Percentiles rank a stretch among this genome's conserved stretches.
phyloP scores from a whole-genome alignment of 2,797 vertebrate species.

The Aeoliscus strigatus region DNA sequence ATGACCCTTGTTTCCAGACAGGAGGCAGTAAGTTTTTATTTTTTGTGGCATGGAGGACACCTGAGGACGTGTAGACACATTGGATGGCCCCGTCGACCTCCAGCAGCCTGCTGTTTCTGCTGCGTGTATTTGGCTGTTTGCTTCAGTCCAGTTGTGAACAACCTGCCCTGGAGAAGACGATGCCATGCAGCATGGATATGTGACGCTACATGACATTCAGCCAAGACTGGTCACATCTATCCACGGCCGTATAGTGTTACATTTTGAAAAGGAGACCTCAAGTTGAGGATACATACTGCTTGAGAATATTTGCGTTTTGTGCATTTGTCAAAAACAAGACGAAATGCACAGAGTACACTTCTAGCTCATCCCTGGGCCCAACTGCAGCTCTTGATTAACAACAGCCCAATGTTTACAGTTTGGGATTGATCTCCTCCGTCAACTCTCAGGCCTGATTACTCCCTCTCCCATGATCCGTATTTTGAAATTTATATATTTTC shows the following conservation, averaged over 20 bases:
- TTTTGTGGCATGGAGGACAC: conserved; percentile 57
- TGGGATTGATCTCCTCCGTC: conserved; percentile 37
- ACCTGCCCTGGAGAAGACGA: conserved; percentile 27
- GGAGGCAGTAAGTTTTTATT: conserved; percentile 10
- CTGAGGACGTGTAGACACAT: conserved; percentile 44
- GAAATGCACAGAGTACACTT: conserved; percentile 38
- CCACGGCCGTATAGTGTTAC: conserved; percentile 37
- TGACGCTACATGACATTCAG: conserved; percentile 44
- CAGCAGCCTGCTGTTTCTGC: conserved; percentile 34
- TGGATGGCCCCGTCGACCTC: conserved; percentile 40
- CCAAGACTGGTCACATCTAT: conserved; percentile 38
- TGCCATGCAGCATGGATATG: conserved; percentile 44
- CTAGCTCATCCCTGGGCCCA: conserved; percentile 43
- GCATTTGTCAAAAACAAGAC: conserved; percentile 22
- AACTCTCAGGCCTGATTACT: conserved; percentile 43
- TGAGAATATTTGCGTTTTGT: conserved; percentile 3
- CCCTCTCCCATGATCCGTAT: conserved; percentile 41
- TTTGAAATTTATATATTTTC: conserved; percentile 38
- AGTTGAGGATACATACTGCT: conserved; percentile 8
- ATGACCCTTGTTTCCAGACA: conserved; percentile 36
- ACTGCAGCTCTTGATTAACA: conserved; percentile 27
- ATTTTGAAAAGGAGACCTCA: conserved; percentile 15
- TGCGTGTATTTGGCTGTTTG: conserved; percentile 43
- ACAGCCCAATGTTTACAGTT: conserved; percentile 64
- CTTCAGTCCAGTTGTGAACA: conserved; percentile 35